Base-by-base conservation (phyloP, 53 echinoderm and acorn worm species). In the Hippasteria phrygiana region DNA sequence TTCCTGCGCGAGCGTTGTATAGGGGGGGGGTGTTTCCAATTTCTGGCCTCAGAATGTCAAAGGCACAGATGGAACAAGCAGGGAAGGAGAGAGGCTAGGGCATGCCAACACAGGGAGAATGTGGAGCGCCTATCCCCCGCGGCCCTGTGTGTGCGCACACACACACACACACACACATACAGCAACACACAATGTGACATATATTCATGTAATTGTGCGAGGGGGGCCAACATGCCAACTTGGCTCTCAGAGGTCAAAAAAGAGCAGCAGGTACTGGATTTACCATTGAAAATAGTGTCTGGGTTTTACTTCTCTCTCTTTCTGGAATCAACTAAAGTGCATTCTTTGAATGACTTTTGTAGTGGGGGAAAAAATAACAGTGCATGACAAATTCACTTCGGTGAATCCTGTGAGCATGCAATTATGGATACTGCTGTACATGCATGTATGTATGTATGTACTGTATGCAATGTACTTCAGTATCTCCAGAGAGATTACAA, bases 201-300 rank as follows among this genome's bases (percentile, higher is more conserved):
- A n/a, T n/a, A n/a, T 56, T 56, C 56, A 56, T 56, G 56, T 56
- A 18, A 56, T 18, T 56, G 56, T 12, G 56, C 56, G 56, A 3
- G 18, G 20, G 20, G 20, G 56, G 18, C 3, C 17, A 56, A 64
- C 20, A 64, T 27, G 64, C 28, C 32, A 28, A 64, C 29, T 8
- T 3, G 31, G 33, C 64, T 31, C n/a, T n/a, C 64, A 64, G 64
- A 64, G 64, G 64, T 64, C 64, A 64, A 13, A 31, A 64, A 64
- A 20, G 2, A 17, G 18, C 2, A 55, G 55, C 11, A 45, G 11
- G 11, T 16, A 2, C 18, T 17, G 16, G 11, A 55, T 16, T 55
- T 6, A 13, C 55, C 17, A 55, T 16, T 55, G 55, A 8, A 55
- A 10, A 8, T 39, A 73, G 41, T 43, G 27, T 2, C 10, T 1